Conservation (phyloP, 1,140 invertebrate species). For the Panagrolaimus sp. region DNA sequence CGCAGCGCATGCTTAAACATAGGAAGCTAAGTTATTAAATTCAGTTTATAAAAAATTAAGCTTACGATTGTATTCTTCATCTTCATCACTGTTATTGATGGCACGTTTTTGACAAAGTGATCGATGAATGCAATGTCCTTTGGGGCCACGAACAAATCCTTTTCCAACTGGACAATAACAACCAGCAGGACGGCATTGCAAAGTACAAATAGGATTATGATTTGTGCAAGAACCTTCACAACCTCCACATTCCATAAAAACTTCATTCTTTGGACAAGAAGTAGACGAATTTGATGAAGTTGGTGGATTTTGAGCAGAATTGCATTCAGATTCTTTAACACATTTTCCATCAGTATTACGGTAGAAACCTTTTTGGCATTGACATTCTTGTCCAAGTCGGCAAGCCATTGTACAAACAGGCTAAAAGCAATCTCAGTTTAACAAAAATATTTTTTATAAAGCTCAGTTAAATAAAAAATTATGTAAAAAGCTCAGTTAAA, state of each 20-base stretch:
- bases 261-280: neutral
- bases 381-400: neutral
- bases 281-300: neutral
- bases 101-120: neutral
- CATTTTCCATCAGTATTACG: neutral
- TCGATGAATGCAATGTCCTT: neutral
- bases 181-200: neutral
- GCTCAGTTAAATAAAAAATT: too few relatives aligned
- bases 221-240: constrained; percentile 8
- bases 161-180: neutral
- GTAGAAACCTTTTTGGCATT: neutral
- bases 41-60: too few relatives aligned
- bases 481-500: too few relatives aligned
- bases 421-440: too few relatives aligned
- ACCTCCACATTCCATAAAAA: constrained; percentile 4
- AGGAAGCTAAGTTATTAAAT: too few relatives aligned
- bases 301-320: too few relatives aligned
- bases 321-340: neutral
- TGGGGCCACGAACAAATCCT: neutral
- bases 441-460: too few relatives aligned
- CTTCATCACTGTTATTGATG: neutral
- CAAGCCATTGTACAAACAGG: neutral
- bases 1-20: too few relatives aligned
- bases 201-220: neutral
- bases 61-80: too few relatives aligned